Percentiles rank a stretch among this genome's conserved stretches.
Evolutionary conservation across 2,797 vertebrate species (phyloP).

Genomic region (Sebastes wilsoni): DNA sequence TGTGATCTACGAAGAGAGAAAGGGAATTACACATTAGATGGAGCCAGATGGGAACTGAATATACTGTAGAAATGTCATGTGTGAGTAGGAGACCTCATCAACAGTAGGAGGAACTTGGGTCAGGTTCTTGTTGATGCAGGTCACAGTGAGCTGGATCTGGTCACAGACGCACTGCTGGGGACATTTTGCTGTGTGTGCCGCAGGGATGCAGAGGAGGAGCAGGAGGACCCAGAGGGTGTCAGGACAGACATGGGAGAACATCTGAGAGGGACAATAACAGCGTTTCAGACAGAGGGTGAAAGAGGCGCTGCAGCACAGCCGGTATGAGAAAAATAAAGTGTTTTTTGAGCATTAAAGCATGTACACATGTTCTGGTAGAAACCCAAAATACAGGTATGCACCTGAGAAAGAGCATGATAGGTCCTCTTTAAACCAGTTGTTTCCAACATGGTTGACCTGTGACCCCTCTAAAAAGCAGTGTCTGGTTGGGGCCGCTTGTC

Average conservation of each 20-base stretch:
- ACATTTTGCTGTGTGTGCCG: conserved; percentile 69
- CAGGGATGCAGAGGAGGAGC: conserved; percentile 41
- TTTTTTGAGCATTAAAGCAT: no score
- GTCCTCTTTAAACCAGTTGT: neutral
- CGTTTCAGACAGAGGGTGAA: neutral
- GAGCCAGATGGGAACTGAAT: neutral
- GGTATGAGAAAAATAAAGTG: no score
- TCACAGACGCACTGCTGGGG: conserved; percentile 88
- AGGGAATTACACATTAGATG: fast-evolving
- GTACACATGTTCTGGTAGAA: no score
- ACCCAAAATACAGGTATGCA: no score
- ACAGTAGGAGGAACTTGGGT: conserved; percentile 82
- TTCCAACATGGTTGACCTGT: neutral
- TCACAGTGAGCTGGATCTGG: conserved; percentile 85
- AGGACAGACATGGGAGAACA: conserved; percentile 42
- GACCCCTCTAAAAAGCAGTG: neutral
- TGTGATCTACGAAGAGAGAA: conserved; percentile 81
- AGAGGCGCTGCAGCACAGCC: no score
- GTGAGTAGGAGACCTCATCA: conserved; percentile 84
- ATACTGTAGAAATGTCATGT: fast-evolving
- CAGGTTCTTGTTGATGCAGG: conserved; percentile 88
- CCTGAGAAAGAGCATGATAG: no score
- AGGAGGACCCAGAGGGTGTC: conserved; percentile 58
- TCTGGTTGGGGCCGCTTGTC: neutral
- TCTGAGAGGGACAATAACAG: conserved; percentile 34